A percentile compares a stretch with the other conserved stretches of the same genome.
Conservation (phyloP, 2,888 invertebrate species). For the Catocala nupta region DNA sequence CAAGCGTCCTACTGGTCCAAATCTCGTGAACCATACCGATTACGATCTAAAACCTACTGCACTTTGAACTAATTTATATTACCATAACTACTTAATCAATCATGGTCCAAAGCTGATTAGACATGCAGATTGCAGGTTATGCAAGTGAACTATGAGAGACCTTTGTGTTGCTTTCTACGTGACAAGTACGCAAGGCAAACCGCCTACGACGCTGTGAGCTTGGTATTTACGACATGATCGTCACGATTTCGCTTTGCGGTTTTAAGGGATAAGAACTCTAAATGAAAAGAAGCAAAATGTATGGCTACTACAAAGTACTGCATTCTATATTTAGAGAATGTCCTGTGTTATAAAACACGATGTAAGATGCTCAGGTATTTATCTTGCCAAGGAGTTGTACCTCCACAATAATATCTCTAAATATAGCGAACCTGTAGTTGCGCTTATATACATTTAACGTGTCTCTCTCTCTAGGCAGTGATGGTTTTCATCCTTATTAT, state of each 20-base stretch:
- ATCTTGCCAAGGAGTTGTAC: too few species aligned
- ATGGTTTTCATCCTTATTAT: too few species aligned
- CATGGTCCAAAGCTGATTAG: conserved; percentile 44
- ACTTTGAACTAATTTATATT: conserved; percentile 43
- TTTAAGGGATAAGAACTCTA: background rate
- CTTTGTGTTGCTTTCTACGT: conserved; percentile 58
- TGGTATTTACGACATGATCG: conserved; percentile 41
- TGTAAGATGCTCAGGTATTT: too few species aligned
- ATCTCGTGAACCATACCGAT: conserved; percentile 1
- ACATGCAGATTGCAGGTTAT: conserved; percentile 44
- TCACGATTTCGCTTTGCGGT: conserved; percentile 30
- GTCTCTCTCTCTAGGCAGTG: too few species aligned
- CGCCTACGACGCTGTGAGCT: conserved; percentile 44
- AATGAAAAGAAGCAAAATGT: background rate
- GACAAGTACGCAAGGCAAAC: conserved; percentile 57
- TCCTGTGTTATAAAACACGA: too few species aligned
- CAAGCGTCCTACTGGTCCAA: conserved; percentile 10
- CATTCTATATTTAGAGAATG: too few species aligned
- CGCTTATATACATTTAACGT: too few species aligned
- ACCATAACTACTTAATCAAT: conserved; percentile 42
- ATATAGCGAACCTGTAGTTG: too few species aligned
- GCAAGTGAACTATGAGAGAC: conserved; percentile 46
- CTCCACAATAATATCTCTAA: too few species aligned
- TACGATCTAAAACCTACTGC: conserved; percentile 29
- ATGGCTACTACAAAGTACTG: too few species aligned